These are phyloP conservation scores for Xanthorhoe designata DNA, from an alignment of 2,888 invertebrate genomes.

Conservation along the genomic window DNA sequence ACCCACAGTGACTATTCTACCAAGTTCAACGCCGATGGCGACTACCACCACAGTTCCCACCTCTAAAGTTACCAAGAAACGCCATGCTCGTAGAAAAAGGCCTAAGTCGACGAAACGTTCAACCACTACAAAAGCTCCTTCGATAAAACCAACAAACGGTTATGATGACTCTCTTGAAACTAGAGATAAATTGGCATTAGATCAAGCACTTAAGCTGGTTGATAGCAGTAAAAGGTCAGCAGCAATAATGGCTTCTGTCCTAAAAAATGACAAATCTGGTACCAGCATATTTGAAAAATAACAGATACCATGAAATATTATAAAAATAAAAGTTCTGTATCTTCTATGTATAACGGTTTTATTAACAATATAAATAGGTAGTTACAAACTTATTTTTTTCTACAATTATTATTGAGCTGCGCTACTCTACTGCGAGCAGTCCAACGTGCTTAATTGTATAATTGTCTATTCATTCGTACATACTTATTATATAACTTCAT, in stretches of 20 bases:
- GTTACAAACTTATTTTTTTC: slow-evolving; percentile 80
- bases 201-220: slow-evolving; percentile 55
- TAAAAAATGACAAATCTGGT: slow-evolving; percentile 28
- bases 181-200: slow-evolving; percentile 45
- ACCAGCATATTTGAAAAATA: slow-evolving; percentile 6
- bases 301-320: not conserved
- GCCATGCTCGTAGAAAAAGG: slow-evolving; percentile 6
- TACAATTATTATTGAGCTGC: slow-evolving; percentile 80
- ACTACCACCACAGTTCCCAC: slow-evolving; percentile 15
- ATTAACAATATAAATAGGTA: slow-evolving; percentile 85
- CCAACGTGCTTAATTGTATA: slow-evolving; percentile 70
- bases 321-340: slow-evolving; percentile 48
- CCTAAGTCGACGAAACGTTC: not conserved
- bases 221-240: slow-evolving; percentile 53
- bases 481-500: slow-evolving; percentile 17
- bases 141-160: slow-evolving; percentile 20
- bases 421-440: slow-evolving; percentile 84
- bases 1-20: not conserved
- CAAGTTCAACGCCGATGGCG: not conserved
- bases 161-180: slow-evolving; percentile 42
- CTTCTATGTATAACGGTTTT: slow-evolving; percentile 83
- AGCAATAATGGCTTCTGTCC: slow-evolving; percentile 40
- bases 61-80: slow-evolving; percentile 11
- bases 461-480: slow-evolving; percentile 37
- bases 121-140: not conserved